Base-by-base conservation (phyloP, 1,140 invertebrate species). In the Trichoplusia ni region DNA sequence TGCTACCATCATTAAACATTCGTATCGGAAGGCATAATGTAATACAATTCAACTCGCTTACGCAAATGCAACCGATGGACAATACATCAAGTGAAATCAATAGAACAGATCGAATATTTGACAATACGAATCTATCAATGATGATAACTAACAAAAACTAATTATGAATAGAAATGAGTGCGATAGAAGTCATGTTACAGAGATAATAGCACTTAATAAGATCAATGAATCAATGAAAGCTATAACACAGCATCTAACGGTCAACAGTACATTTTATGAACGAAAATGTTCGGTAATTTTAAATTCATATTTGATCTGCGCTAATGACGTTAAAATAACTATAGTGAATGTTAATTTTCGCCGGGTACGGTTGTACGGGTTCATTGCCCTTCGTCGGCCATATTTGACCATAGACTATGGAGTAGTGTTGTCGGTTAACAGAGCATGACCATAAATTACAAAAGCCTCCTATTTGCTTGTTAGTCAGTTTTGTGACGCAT, bases 331-430 rank as follows among this genome's bases (percentile, higher is more conserved):
- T 65, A 71, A 75, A 77, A 67, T 70, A 69, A 64, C 66, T 75
- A 79, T 84, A 77, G 79, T 77, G 81, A 87, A 84, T 82, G 82
- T 84, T 77, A 81, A 84, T 86, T 85, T 84, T 83, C 82, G 79
- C 75, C 72, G 79, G 73, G 75, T 70, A 58, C 54, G 54, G 56
- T 37, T 56, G 58, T 62, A 33, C 21, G 65, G 66, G 84, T 71
- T 85, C 84, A 67, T 81, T 79, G 75, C 53, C 74, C 82, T 58
- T 63, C 67, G 71, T 67, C 69, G 44, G 71, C 79, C 77, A 82
- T 76, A 78, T 84, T 82, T 77, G 81, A 83, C 81, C 82, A 84
- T 85, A 85, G 81, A 81, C 79, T 79, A 81, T 76, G 72, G 72
- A 42, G 37, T 65, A 73, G 71, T 79, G 67, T 77, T 69, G 69